Conservation (phyloP, 2,797 vertebrate genomes). For the Thunnus albacares region DNA sequence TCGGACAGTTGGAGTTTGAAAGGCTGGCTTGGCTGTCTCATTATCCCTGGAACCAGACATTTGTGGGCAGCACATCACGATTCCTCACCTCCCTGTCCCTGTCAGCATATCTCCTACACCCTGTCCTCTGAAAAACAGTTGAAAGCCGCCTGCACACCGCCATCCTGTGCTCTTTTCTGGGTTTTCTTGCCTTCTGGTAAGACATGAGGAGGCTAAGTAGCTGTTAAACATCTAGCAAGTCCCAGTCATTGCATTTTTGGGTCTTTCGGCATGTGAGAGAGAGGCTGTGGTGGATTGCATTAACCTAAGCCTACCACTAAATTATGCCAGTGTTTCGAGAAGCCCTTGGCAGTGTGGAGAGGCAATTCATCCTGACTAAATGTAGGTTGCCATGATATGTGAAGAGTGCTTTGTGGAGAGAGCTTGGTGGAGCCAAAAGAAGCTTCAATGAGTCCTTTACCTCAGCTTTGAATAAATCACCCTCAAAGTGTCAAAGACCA, state of each 20-base stretch:
- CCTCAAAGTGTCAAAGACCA: constrained; percentile 70
- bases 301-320: constrained; percentile 67
- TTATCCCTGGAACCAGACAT: constrained; percentile 67
- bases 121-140: constrained; percentile 52
- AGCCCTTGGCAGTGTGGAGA: constrained; percentile 70
- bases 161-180: constrained; percentile 27
- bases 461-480: constrained; percentile 71
- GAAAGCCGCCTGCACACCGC: constrained; percentile 30
- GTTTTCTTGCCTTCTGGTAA: background rate
- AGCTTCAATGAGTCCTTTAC: constrained; percentile 74
- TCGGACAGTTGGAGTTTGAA: constrained; percentile 66
- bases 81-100: constrained; percentile 61
- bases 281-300: constrained; percentile 57
- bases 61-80: constrained; percentile 56
- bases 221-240: constrained; percentile 50
- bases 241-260: constrained; percentile 14
- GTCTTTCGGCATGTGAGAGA: constrained; percentile 24
- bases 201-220: constrained; percentile 30
- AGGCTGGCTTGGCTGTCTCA: constrained; percentile 69
- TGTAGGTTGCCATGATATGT: constrained; percentile 77
- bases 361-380: constrained; percentile 75
- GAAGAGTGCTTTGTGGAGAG: constrained; percentile 74
- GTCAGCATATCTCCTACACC: constrained; percentile 55
- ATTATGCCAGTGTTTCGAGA: constrained; percentile 72
- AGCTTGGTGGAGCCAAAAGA: constrained; percentile 66